These are phyloP conservation scores for Drosophila rellima DNA, from an alignment of 2,888 invertebrate species.

Conservation along the genomic window DNA sequence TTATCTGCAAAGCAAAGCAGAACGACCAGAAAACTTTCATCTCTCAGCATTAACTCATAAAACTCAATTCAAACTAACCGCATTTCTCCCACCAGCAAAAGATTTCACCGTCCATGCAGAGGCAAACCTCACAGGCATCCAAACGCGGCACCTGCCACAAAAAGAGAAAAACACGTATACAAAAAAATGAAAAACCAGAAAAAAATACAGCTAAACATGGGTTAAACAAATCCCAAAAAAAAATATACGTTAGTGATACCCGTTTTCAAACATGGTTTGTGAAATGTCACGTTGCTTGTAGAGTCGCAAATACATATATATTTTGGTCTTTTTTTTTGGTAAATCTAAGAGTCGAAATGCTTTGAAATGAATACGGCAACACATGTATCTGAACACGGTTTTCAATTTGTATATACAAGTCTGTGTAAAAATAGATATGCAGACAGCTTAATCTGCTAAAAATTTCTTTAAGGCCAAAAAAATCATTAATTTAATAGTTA, in stretches of 20 bases:
- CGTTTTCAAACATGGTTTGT: conserved; percentile 21
- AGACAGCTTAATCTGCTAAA: neutral
- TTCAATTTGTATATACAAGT: neutral
- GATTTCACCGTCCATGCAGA: conserved; percentile 89
- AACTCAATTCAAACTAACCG: conserved; percentile 84
- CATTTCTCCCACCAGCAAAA: conserved; percentile 90
- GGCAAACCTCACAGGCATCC: conserved; percentile 88
- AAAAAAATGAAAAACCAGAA: neutral
- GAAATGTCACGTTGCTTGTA: conserved; percentile 30
- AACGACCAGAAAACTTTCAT: conserved; percentile 44
- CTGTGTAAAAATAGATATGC: neutral
- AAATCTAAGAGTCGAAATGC: conserved; percentile 10
- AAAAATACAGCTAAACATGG: conserved; percentile 34
- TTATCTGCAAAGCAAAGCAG: conserved; percentile 66
- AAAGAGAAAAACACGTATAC: conserved; percentile 12
- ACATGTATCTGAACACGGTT: conserved; percentile 8
- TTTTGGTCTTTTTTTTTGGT: conserved; percentile 8
- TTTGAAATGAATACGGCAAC: conserved; percentile 26
- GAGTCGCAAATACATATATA: conserved; percentile 4
- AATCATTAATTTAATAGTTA: conserved; percentile 1
- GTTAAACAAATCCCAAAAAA: conserved; percentile 32
- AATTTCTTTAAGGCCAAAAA: conserved; percentile 3
- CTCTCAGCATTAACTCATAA: conserved; percentile 43
- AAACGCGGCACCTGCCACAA: conserved; percentile 87
- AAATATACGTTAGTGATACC: conserved; percentile 9